Evolutionary conservation across 2,797 vertebrate genomes (phyloP).

Genomic region (Cheracebus regulus): DNA sequence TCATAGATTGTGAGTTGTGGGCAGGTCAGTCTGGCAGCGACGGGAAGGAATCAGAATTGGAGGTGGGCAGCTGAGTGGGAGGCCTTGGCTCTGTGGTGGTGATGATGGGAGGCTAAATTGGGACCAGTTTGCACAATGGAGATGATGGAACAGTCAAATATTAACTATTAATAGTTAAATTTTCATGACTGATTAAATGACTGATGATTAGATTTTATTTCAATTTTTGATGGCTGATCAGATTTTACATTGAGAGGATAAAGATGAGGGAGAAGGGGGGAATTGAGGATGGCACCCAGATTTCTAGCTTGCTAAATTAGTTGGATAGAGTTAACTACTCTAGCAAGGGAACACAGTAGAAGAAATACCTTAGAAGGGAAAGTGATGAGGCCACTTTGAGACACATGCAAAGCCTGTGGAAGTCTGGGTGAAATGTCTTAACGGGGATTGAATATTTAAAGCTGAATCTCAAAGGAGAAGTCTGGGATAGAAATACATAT

Average conservation of each 20-base stretch:
- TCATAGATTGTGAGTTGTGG: background rate
- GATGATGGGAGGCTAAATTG: background rate
- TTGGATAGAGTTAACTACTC: background rate
- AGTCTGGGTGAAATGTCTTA: background rate
- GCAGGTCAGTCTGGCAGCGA: background rate
- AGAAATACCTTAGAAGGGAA: background rate
- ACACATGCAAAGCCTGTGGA: background rate
- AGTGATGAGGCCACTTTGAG: background rate
- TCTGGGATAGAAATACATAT: background rate
- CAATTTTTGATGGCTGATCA: background rate
- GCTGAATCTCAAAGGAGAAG: background rate
- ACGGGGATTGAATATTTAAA: background rate
- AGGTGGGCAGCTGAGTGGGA: background rate
- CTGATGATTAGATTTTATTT: background rate
- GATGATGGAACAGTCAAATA: background rate
- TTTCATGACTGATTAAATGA: background rate
- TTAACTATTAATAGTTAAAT: background rate
- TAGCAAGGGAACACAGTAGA: background rate
- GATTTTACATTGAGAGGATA: background rate
- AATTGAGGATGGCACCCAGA: background rate
- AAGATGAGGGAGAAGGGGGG: background rate
- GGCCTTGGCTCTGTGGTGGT: background rate
- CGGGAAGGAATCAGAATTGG: background rate
- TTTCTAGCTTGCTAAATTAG: conserved; percentile 1
- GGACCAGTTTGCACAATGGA: background rate